A percentile compares a stretch with the other conserved stretches of the same genome.
phyloP scores from a whole-genome alignment of 2,113 vertebrate genomes.

The Edolisoma coerulescens region DNA sequence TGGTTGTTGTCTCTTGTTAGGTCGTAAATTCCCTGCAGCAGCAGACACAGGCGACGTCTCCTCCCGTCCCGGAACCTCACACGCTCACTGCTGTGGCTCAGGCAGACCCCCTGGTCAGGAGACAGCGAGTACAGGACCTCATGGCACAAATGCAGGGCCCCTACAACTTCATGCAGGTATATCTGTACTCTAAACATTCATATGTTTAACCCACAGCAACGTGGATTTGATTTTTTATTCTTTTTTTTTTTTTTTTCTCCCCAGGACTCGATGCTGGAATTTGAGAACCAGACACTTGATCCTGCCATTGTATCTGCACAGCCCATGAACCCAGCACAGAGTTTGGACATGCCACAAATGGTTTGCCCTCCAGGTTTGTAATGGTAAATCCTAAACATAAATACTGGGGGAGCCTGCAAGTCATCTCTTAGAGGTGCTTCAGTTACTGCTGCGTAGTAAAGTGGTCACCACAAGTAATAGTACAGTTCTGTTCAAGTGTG shows the following conservation, averaged over 20 bases:
- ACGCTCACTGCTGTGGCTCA: slow-evolving; percentile 76
- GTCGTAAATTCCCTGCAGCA: slow-evolving; percentile 84
- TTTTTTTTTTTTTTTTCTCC: neutral
- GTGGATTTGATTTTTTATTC: neutral
- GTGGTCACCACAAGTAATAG: neutral
- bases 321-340: slow-evolving; percentile 91
- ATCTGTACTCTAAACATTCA: neutral
- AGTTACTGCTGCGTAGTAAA: neutral
- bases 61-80: slow-evolving; percentile 80
- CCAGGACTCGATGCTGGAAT: slow-evolving; percentile 97
- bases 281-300: slow-evolving; percentile 93
- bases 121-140: slow-evolving; percentile 94
- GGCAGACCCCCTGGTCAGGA: slow-evolving; percentile 89
- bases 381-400: slow-evolving; percentile 27
- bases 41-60: slow-evolving; percentile 79
- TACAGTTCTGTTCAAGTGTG: neutral
- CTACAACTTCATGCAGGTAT: slow-evolving; percentile 98
- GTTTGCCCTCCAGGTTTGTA: slow-evolving; percentile 85
- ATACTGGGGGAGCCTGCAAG: neutral
- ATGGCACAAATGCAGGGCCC: slow-evolving; percentile 99
- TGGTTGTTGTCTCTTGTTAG: slow-evolving; percentile 38
- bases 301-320: slow-evolving; percentile 98
- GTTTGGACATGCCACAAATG: slow-evolving; percentile 89
- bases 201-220: neutral
- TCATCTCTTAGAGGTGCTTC: neutral